These are phyloP conservation scores for Halcyon smyrnensis DNA, from an alignment of 2,797 vertebrate genomes.

Conservation along the genomic window DNA sequence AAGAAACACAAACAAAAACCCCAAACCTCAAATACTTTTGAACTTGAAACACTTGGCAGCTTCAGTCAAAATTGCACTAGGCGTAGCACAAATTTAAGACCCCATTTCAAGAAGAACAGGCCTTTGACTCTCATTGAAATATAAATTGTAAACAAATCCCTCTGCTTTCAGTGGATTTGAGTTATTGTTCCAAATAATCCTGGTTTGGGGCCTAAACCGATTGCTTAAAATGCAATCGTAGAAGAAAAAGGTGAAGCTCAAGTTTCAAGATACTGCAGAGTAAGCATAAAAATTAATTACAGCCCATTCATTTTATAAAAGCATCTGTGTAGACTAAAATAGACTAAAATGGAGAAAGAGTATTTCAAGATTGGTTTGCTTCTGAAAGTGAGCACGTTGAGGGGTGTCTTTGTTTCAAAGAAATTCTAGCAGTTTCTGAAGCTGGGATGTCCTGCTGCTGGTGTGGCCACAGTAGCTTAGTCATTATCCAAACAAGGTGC, in stretches of 20 bases:
- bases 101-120: neutral
- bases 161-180: neutral
- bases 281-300: neutral
- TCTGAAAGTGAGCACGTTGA: neutral
- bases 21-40: neutral
- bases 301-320: neutral
- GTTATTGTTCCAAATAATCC: neutral
- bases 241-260: neutral
- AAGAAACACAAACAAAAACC: neutral
- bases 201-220: neutral
- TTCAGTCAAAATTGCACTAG: neutral
- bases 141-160: neutral
- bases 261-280: neutral
- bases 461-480: neutral
- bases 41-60: neutral
- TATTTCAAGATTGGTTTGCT: neutral
- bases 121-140: neutral
- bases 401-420: neutral
- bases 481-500: neutral
- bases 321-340: neutral
- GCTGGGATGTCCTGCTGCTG: neutral
- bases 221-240: neutral
- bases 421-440: neutral
- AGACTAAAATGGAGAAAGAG: neutral
- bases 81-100: neutral